phyloP scores from a whole-genome alignment of 2,797 vertebrate genomes.

The Acridotheres tristis region DNA sequence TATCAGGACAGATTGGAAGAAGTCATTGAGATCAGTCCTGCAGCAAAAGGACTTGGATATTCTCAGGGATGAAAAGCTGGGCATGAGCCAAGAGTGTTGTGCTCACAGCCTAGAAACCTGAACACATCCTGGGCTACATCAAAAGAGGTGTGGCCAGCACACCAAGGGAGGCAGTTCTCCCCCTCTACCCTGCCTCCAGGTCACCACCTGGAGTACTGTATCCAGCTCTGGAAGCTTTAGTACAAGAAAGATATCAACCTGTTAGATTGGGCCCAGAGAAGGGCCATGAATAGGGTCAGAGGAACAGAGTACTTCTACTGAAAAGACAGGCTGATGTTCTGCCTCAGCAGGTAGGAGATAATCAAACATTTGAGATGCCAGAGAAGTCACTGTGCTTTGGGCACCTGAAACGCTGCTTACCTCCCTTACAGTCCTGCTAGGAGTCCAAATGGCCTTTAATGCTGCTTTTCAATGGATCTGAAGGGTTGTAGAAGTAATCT shows the following conservation, averaged over 20 bases:
- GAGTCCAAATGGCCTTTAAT: neutral
- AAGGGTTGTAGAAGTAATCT: neutral
- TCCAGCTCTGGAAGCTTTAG: neutral
- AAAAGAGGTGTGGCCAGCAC: neutral
- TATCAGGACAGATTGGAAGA: neutral
- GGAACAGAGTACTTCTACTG: neutral
- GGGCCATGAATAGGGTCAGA: neutral
- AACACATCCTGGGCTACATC: fast-evolving
- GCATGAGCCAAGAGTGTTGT: neutral
- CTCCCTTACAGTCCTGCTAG: neutral
- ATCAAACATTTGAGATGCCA: neutral
- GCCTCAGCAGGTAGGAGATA: neutral
- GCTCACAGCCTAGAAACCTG: neutral
- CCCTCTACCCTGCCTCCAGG: neutral
- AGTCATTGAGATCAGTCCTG: neutral
- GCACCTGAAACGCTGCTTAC: neutral
- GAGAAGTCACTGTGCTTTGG: neutral
- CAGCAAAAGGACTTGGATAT: neutral
- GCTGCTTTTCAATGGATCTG: neutral
- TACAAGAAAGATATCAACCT: neutral
- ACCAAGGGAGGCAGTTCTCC: neutral
- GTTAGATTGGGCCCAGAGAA: neutral
- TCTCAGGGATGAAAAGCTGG: neutral
- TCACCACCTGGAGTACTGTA: too few species aligned
- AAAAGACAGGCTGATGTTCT: neutral